Evolutionary conservation across 2,797 vertebrate species (phyloP), one percentile per base, ranked within the genome.

Genomic region (Poeciliopsis turneri): DNA sequence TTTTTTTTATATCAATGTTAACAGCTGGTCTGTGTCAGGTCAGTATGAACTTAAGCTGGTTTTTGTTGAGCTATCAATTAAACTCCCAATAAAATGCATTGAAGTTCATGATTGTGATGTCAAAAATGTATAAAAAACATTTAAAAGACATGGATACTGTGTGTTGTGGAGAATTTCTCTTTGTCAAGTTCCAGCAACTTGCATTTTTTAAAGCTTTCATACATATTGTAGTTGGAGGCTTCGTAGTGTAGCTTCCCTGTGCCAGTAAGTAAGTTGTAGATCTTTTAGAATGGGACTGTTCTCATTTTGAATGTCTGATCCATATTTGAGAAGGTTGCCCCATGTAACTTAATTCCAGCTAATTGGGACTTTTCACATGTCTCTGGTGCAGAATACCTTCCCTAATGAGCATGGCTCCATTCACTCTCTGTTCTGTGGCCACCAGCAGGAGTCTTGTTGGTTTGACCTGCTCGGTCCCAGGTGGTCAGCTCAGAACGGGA

Each of bases 291-390:
- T 84, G 80, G 74, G 43, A 81, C 76, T 75, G 45, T 87, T 79
- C 77, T 77, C 46, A 69, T 20, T 74, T 78, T 78, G 59, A 82
- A 78, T 77, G 49, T 82, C 85, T 83, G 90, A 92, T 94, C 93
- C 91, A 91, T 93, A 87, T 84, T 84, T 93, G 86, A 93, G 85
- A 43, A 72, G 30, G 30, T 81, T 80, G 76, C 80, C 55, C 68
- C 13, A 53, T 87, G 83, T 81, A 88, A 77, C 78, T 87, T 93
- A 93, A 94, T 94, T 94, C 92, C 86, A 90, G 86, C 92, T 95
- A 94, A 95, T 93, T 94, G 92, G 92, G 82, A 91, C 90, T 94
- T 93, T 93, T 94, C 93, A 93, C 90, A 87, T 87, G 80, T 89
- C 77, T 91, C 80, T 72, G 0, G 76, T 85, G 85, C 78, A 85